phyloP scores from a whole-genome alignment of 2,113 vertebrate species.

The Dicentrarchus labrax region DNA sequence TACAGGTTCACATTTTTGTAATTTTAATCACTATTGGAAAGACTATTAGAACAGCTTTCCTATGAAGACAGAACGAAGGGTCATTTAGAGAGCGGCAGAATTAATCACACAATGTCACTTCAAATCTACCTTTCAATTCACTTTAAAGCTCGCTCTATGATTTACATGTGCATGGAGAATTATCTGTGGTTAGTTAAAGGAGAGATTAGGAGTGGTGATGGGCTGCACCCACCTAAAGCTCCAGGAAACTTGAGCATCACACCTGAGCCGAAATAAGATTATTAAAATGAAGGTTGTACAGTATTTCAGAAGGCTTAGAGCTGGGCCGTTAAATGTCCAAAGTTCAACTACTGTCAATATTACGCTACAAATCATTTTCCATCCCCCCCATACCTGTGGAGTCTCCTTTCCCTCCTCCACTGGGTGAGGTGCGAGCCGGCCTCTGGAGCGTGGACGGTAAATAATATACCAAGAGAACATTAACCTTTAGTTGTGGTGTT shows the following conservation, averaged over 20 bases:
- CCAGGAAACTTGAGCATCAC: constrained; percentile 56
- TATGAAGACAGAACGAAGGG: constrained; percentile 76
- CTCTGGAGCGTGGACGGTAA: constrained; percentile 73
- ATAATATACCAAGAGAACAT: constrained; percentile 81
- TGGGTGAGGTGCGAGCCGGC: constrained; percentile 18
- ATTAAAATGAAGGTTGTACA: constrained; percentile 59
- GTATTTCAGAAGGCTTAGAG: constrained; percentile 51
- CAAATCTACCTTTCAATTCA: constrained; percentile 80
- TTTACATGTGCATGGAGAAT: constrained; percentile 78
- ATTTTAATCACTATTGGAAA: constrained; percentile 81
- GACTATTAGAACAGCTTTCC: constrained; percentile 77
- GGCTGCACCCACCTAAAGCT: constrained; percentile 53
- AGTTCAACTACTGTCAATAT: constrained; percentile 63
- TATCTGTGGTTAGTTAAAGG: constrained; percentile 68
- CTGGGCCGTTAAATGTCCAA: constrained; percentile 46
- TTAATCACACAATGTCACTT: constrained; percentile 79
- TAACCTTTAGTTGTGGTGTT: constrained; percentile 85
- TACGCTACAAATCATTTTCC: constrained; percentile 47
- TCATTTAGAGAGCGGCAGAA: constrained; percentile 73
- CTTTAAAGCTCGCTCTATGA: constrained; percentile 66
- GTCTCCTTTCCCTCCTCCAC: constrained; percentile 30
- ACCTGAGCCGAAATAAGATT: constrained; percentile 67
- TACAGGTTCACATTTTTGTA: constrained; percentile 77
- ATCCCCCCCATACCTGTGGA: constrained; percentile 50
- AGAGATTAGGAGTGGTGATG: constrained; percentile 61